phyloP scores from a whole-genome alignment of 2,888 invertebrate species.

The Drosophila kuntzei region DNA sequence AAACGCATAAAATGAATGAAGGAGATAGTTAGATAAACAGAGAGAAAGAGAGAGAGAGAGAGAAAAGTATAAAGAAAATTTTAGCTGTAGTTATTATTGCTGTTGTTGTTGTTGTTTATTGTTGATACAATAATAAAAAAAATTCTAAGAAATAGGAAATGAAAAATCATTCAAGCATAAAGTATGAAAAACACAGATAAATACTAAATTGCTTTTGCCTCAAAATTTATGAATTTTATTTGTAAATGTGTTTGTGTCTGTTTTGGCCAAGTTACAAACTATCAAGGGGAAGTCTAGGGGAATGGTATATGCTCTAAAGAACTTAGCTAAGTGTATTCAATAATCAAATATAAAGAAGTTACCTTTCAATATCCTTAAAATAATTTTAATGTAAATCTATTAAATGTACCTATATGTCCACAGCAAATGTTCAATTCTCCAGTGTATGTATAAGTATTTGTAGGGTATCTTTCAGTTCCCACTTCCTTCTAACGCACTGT shows the following conservation, averaged over 20 bases:
- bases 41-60: background rate
- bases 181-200: conserved; percentile 76
- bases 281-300: conserved; percentile 15
- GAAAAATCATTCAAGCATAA: conserved; percentile 77
- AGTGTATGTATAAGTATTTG: no score
- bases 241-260: background rate
- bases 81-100: conserved; percentile 55
- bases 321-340: background rate
- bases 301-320: conserved; percentile 15
- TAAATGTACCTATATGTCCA: no score
- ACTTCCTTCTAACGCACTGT: background rate
- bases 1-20: conserved; percentile 24
- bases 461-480: background rate
- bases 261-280: conserved; percentile 22
- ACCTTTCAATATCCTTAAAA: background rate
- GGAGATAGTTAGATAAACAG: conserved; percentile 2
- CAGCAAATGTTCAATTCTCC: no score
- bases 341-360: background rate
- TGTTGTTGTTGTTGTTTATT: conserved; percentile 41
- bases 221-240: conserved; percentile 48
- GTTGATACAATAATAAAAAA: conserved; percentile 60
- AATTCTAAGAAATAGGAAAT: conserved; percentile 66
- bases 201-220: conserved; percentile 65
- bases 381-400: background rate
- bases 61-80: conserved; percentile 39